These are phyloP conservation scores for Natator depressus DNA, from an alignment of 2,113 vertebrate species.

Conservation along the genomic window DNA sequence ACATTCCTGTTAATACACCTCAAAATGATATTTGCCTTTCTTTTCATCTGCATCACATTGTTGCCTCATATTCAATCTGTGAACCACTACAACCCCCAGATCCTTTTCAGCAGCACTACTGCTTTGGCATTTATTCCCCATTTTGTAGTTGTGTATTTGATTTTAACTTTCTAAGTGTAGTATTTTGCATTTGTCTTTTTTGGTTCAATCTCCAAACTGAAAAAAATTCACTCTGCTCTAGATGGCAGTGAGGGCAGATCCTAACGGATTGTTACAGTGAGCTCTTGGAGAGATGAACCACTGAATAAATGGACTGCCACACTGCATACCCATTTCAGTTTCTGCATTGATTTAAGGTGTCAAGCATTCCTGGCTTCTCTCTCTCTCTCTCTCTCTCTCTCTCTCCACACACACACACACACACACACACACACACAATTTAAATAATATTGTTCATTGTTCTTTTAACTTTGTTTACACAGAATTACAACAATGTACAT, in stretches of 20 bases:
- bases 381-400: no score
- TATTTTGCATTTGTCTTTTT: not conserved
- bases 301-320: not conserved
- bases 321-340: not conserved
- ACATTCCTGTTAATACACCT: not conserved
- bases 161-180: not conserved
- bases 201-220: not conserved
- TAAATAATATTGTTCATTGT: not conserved
- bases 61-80: not conserved
- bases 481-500: not conserved
- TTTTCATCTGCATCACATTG: not conserved
- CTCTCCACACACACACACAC: no score
- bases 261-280: not conserved
- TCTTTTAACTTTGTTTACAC: not conserved
- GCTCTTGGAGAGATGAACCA: not conserved
- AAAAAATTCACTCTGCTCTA: not conserved
- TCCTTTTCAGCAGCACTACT: not conserved
- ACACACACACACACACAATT: not conserved
- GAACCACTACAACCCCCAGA: not conserved
- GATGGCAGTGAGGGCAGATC: not conserved
- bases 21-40: not conserved
- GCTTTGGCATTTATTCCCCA: not conserved
- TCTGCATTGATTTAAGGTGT: not conserved
- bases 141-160: not conserved
- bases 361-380: not conserved